Evolutionary conservation across 2,888 invertebrate genomes (phyloP).

Genomic region (Drosophila merina): DNA sequence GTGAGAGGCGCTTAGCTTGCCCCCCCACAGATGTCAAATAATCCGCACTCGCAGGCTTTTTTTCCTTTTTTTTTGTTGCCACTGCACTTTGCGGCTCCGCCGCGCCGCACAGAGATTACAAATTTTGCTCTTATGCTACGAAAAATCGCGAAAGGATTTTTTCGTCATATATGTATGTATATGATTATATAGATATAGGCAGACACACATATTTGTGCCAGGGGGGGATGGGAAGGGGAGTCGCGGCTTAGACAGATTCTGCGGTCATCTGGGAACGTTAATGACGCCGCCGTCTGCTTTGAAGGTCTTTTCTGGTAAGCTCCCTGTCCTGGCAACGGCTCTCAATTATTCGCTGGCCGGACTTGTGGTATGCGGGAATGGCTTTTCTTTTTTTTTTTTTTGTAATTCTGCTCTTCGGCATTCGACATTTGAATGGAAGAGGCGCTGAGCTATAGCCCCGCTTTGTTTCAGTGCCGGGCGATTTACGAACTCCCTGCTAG

Average conservation of each 20-base stretch:
- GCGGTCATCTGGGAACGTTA: constrained; percentile 54
- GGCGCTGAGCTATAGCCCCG: constrained; percentile 20
- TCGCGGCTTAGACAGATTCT: constrained; percentile 70
- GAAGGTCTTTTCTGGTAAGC: constrained; percentile 64
- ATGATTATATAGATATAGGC: constrained; percentile 1
- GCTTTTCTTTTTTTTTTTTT: neutral
- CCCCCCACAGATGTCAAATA: constrained; percentile 26
- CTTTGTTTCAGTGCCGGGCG: constrained; percentile 19
- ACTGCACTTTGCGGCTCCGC: constrained; percentile 52
- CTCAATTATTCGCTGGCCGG: constrained; percentile 38
- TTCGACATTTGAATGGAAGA: constrained; percentile 24
- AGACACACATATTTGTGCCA: neutral
- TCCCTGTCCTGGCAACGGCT: constrained; percentile 15
- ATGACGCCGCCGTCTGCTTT: constrained; percentile 70
- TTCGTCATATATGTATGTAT: constrained; percentile 22
- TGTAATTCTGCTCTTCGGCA: constrained; percentile 6
- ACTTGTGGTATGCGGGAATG: constrained; percentile 11
- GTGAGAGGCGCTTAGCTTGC: neutral
- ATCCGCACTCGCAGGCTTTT: constrained; percentile 20
- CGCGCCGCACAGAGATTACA: constrained; percentile 63
- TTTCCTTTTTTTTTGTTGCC: constrained; percentile 17
- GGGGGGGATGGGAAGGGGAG: neutral
- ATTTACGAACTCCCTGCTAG: constrained; percentile 42
- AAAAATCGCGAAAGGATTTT: constrained; percentile 36
- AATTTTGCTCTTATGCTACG: constrained; percentile 72